Evolutionary conservation across 2,888 invertebrate species (phyloP).

Genomic region (Limenitis camilla): DNA sequence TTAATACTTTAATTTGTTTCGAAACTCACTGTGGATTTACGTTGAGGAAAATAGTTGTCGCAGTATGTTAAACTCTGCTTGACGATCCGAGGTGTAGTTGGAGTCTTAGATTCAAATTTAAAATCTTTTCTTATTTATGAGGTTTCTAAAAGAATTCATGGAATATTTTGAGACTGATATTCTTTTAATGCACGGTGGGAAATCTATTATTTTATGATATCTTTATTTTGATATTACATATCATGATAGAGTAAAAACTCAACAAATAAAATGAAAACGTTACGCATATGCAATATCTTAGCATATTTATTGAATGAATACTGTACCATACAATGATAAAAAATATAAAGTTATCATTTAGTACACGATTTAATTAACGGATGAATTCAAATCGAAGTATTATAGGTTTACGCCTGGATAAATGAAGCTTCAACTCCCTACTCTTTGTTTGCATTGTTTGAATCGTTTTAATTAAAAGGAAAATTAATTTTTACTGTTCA

Average conservation of each 20-base stretch:
- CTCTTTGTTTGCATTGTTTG: background rate
- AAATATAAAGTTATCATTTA: too few species aligned
- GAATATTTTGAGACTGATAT: conserved; percentile 19
- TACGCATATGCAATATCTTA: too few species aligned
- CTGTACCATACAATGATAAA: too few species aligned
- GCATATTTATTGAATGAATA: too few species aligned
- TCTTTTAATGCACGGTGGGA: too few species aligned
- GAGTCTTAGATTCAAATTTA: conserved; percentile 2
- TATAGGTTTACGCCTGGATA: background rate
- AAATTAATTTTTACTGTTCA: background rate
- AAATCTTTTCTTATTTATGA: conserved; percentile 21
- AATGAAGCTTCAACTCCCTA: background rate
- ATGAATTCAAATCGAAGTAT: background rate
- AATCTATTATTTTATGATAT: conserved; percentile 8
- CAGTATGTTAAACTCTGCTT: background rate
- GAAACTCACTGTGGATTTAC: conserved; percentile 4
- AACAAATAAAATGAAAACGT: too few species aligned
- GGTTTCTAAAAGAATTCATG: conserved; percentile 20
- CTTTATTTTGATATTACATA: background rate
- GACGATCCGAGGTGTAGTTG: conserved; percentile 2
- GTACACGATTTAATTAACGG: too few species aligned
- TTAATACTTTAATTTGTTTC: conserved; percentile 12
- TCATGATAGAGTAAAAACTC: too few species aligned
- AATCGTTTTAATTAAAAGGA: background rate
- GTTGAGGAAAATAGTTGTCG: conserved; percentile 5